These are phyloP conservation scores for Macrophya alboannulata DNA, from an alignment of 2,888 invertebrate species.

Conservation along the genomic window DNA sequence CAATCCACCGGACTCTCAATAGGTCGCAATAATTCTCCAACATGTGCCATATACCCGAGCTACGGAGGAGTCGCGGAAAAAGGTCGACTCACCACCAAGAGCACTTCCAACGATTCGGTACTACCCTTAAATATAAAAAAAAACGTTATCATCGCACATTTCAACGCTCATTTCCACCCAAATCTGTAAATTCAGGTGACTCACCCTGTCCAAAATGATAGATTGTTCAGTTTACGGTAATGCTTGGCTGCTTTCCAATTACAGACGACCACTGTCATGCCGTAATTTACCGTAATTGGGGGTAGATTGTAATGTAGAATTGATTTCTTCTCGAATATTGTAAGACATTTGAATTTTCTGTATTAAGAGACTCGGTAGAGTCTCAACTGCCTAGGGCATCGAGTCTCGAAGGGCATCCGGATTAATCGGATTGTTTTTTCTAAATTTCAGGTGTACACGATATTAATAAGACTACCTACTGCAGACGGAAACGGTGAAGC, in stretches of 20 bases:
- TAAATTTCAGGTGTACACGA: constrained; percentile 90
- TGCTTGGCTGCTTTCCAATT: not conserved
- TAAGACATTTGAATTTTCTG: too few species aligned
- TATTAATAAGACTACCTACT: constrained; percentile 93
- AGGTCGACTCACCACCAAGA: constrained; percentile 69
- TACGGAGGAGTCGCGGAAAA: constrained; percentile 79
- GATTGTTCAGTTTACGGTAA: too few species aligned
- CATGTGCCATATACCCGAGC: constrained; percentile 78
- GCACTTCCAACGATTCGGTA: constrained; percentile 78
- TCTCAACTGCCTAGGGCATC: too few species aligned
- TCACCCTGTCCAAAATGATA: too few species aligned
- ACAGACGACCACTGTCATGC: too few species aligned
- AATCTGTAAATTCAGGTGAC: too few species aligned
- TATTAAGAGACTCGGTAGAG: too few species aligned
- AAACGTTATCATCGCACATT: not conserved
- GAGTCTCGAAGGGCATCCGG: not conserved
- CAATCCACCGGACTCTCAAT: constrained; percentile 70
- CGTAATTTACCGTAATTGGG: too few species aligned
- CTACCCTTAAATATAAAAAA: constrained; percentile 58
- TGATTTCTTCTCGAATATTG: not conserved
- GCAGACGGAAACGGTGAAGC: constrained; percentile 82
- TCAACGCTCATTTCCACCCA: not conserved
- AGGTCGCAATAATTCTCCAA: constrained; percentile 61
- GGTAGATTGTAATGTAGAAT: not conserved
- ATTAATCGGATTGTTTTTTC: not conserved